Evolutionary conservation across 2,113 vertebrate species (phyloP).

Genomic region (Eudyptes chrysolophus): DNA sequence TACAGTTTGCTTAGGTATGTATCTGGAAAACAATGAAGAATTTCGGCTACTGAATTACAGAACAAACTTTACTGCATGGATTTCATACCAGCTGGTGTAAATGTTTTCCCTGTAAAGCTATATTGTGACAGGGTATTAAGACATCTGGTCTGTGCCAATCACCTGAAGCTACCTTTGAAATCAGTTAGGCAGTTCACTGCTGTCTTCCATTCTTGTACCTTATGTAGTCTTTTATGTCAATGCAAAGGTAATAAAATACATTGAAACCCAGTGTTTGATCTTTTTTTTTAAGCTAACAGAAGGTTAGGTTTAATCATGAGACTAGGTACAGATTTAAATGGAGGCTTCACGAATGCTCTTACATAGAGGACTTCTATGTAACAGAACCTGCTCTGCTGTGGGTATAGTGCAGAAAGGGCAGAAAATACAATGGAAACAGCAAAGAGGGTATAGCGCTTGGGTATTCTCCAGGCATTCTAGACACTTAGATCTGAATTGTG

Average conservation of each 20-base stretch:
- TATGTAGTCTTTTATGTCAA: not conserved
- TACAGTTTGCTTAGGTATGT: not conserved
- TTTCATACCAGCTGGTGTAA: not conserved
- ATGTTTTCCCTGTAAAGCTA: not conserved
- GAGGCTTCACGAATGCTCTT: not conserved
- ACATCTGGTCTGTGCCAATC: not conserved
- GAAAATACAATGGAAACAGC: not conserved
- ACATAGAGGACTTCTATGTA: not conserved
- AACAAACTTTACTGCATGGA: not conserved
- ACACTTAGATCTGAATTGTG: not conserved
- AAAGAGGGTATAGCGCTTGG: not conserved
- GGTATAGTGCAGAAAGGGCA: not conserved
- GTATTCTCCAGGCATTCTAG: not conserved
- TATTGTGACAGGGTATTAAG: not conserved
- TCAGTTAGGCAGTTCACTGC: not conserved
- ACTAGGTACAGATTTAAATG: not conserved
- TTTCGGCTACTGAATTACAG: not conserved
- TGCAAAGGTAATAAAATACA: not conserved
- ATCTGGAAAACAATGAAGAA: not conserved
- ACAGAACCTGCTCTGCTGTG: not conserved
- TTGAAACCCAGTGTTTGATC: not conserved
- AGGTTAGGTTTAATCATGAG: not conserved
- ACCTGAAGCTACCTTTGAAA: not conserved
- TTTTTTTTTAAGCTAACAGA: not conserved
- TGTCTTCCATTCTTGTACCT: not conserved